Base-by-base conservation (phyloP, 2,797 vertebrate genomes). In the Denticeps clupeoides region DNA sequence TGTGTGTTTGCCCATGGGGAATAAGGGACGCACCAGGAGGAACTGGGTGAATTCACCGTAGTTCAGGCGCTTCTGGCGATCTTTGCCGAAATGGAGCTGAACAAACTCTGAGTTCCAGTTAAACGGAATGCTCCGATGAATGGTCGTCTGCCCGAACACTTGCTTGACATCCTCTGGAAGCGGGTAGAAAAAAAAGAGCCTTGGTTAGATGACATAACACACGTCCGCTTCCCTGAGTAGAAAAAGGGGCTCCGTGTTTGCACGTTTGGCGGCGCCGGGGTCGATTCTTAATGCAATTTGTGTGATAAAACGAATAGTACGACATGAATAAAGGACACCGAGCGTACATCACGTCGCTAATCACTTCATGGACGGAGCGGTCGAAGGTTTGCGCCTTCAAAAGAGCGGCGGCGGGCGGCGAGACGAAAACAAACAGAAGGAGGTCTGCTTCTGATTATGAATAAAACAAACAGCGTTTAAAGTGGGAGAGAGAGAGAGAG, bases 21-120 rank as follows among this genome's bases (percentile, higher is more conserved):
- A n/a, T n/a, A n/a, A n/a, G n/a, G n/a, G 56, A 86, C 86, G 51
- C 53, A 89, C 84, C 86, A 87, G 73, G 38, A 92, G 79, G 75
- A 90, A 90, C 70, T 91, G 88, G 23, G 87, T 89, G 72, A 91
- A 91, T 56, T 91, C 88, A 0, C 79, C 57, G 0, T 89, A 91
- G 1, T 71, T 84, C 43, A 92, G 75, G 53, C 73, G 78, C 56
- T 83, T 84, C 74, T 85, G 85, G 49, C 77, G 78, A 57, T 82
- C 73, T 48, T 79, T 78, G 65, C 87, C 87, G 67, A 91, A 91
- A 78, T 91, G 87, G 55, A 88, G 81, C 42, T 81, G 79, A 41
- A 88, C 78, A 48, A 90, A 90, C 53, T 93, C 87, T 1, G 85
- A 89, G 69, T 87, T 77, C 85, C 86, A 90, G 72, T 83, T 87